Evolutionary conservation across 2,113 vertebrate genomes (phyloP).

Genomic region (Protomyctophum bolini): DNA sequence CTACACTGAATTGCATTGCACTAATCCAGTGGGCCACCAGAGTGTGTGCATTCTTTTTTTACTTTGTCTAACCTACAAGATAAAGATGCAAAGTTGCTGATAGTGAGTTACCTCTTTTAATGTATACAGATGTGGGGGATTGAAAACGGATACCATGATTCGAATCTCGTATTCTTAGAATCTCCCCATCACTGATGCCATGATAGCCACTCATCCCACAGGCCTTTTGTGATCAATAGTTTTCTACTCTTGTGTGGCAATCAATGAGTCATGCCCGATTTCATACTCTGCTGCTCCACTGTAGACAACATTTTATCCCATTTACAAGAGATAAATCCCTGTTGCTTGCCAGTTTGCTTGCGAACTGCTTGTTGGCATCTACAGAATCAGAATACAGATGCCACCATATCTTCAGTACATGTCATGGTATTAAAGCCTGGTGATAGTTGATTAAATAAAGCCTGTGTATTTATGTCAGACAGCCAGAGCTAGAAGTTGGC

Average conservation of each 20-base stretch:
- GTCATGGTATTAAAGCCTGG: too few species aligned
- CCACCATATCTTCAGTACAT: neutral
- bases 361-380: conserved; percentile 9
- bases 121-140: conserved; percentile 7
- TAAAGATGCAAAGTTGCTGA: neutral
- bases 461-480: neutral
- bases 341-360: conserved; percentile 10
- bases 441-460: neutral
- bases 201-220: conserved; percentile 22
- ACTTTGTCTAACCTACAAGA: neutral
- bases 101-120: neutral
- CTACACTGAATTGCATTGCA: neutral
- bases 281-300: conserved; percentile 75
- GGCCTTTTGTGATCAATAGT: conserved; percentile 56
- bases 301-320: conserved; percentile 56
- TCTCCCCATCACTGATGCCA: conserved; percentile 9
- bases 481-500: neutral
- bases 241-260: conserved; percentile 54
- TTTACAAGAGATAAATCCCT: conserved; percentile 65
- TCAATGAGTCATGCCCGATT: conserved; percentile 85
- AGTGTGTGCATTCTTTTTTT: neutral
- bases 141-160: conserved; percentile 10
- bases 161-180: too few species aligned
- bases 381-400: neutral
- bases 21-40: neutral